Conservation (phyloP, 2,797 vertebrate species). For the Tadarida brasiliensis region DNA sequence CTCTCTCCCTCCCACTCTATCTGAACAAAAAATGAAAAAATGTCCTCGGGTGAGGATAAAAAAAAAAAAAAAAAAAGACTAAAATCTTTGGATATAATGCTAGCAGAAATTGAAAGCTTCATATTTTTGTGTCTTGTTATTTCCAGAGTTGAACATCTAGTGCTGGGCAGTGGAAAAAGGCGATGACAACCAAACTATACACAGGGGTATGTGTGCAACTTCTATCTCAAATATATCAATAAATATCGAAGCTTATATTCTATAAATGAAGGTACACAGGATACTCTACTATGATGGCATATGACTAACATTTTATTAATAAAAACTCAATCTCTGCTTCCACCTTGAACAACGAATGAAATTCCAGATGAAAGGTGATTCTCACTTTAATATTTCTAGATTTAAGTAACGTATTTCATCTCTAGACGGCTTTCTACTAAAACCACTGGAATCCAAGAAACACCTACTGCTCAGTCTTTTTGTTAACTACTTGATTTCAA, state of each 20-base stretch:
- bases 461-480: background rate
- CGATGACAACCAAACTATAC: background rate
- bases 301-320: background rate
- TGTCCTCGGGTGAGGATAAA: too few species aligned
- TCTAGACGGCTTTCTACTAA: background rate
- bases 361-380: background rate
- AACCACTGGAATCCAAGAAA: background rate
- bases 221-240: background rate
- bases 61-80: too few species aligned
- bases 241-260: background rate
- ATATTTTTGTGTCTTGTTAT: background rate
- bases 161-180: background rate
- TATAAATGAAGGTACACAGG: background rate
- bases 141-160: background rate
- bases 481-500: constrained; percentile 32
- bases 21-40: too few species aligned
- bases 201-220: background rate
- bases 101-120: constrained; percentile 1
- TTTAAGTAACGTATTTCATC: constrained; percentile 19
- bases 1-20: too few species aligned
- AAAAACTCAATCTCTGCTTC: background rate
- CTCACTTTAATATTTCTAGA: constrained; percentile 35
- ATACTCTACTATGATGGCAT: background rate
- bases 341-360: background rate
- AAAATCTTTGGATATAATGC: constrained; percentile 11